A percentile compares a stretch with the other conserved stretches of the same genome.
These are phyloP conservation scores for Zootermopsis nevadensis DNA, from an alignment of 2,888 invertebrate genomes.

Conservation along the genomic window DNA sequence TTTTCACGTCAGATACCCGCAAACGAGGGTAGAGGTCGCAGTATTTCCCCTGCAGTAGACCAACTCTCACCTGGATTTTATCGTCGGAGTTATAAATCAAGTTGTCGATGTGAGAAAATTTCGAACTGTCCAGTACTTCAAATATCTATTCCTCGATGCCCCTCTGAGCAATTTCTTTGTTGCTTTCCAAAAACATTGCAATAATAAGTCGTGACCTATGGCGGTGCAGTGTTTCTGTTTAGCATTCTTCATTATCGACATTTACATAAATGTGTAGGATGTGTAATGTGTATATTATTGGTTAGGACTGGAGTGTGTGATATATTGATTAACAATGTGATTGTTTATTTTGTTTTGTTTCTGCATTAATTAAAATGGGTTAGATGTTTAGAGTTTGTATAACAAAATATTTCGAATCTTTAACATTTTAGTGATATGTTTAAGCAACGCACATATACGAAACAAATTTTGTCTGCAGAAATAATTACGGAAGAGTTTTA, in stretches of 20 bases:
- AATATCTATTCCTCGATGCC: slow-evolving; percentile 23
- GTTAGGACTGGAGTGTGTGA: too few relatives aligned
- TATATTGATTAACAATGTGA: not conserved
- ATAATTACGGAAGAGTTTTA: too few relatives aligned
- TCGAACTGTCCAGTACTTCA: slow-evolving; percentile 15
- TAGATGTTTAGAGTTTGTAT: too few relatives aligned
- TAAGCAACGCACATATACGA: too few relatives aligned
- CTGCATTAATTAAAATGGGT: not conserved
- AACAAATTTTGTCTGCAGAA: too few relatives aligned
- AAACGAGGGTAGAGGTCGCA: not conserved
- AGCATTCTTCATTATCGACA: too few relatives aligned
- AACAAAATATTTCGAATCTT: too few relatives aligned
- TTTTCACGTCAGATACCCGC: not conserved
- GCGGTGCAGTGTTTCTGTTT: too few relatives aligned
- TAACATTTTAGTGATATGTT: too few relatives aligned
- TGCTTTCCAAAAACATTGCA: slow-evolving; percentile 4
- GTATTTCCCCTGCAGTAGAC: not conserved
- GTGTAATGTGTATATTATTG: too few relatives aligned
- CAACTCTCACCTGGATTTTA: not conserved
- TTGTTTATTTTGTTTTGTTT: not conserved
- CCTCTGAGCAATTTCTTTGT: slow-evolving; percentile 23
- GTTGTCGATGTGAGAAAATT: slow-evolving; percentile 19
- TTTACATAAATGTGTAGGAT: too few relatives aligned
- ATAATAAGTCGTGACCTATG: not conserved
- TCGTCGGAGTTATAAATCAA: slow-evolving; percentile 15